Evolutionary conservation across 2,113 vertebrate genomes (phyloP).

Genomic region (Heloderma charlesbogerti): DNA sequence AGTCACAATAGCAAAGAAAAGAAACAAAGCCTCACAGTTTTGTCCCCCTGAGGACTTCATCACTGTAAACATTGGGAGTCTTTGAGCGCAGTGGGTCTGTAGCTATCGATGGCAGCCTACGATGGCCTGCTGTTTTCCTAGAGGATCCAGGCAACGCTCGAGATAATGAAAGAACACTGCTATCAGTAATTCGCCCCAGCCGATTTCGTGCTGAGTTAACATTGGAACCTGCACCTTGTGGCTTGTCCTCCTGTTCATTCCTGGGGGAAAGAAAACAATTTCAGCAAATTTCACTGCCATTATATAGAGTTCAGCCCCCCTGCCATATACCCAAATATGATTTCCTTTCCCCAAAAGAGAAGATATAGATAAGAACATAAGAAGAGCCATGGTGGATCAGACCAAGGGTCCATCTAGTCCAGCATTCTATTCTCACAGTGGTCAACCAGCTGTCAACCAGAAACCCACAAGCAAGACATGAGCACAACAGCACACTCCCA

Average conservation of each 20-base stretch:
- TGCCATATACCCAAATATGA: background rate
- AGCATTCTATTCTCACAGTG: no score
- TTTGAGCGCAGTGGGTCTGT: constrained; percentile 73
- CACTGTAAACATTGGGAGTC: constrained; percentile 68
- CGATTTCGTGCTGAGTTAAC: constrained; percentile 48
- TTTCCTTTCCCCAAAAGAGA: background rate
- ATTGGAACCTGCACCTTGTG: background rate
- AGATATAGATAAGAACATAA: no score
- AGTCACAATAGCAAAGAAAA: constrained; percentile 34
- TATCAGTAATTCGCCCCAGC: constrained; percentile 59
- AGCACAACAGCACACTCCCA: no score
- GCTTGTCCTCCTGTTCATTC: constrained; percentile 77
- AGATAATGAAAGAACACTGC: constrained; percentile 61
- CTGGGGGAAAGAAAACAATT: constrained; percentile 59
- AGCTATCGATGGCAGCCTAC: constrained; percentile 75
- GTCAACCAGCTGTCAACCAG: no score
- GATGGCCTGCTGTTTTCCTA: constrained; percentile 70
- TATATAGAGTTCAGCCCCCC: background rate
- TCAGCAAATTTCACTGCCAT: background rate
- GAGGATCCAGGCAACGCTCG: constrained; percentile 51
- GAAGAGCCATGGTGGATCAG: no score
- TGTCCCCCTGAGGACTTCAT: constrained; percentile 78
- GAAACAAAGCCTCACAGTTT: constrained; percentile 81
- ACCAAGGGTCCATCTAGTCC: no score
- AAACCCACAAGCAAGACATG: no score